These are phyloP conservation scores for Cactoblastis cactorum DNA, from an alignment of 2,888 invertebrate genomes.

Conservation along the genomic window DNA sequence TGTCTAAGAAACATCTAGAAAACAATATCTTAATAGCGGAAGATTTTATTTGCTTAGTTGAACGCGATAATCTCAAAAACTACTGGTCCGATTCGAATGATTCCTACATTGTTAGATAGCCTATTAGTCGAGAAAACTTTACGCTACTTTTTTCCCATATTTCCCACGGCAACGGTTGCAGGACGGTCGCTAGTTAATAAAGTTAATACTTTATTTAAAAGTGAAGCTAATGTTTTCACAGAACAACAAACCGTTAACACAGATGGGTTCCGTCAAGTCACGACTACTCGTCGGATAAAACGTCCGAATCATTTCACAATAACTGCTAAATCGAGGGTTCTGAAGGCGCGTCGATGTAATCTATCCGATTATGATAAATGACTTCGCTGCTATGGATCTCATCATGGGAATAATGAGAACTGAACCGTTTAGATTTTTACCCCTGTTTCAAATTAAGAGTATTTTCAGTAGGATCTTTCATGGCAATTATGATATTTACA, in stretches of 20 bases:
- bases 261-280: neutral
- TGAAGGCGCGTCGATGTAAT: constrained; percentile 70
- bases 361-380: constrained; percentile 76
- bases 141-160: too few relatives aligned
- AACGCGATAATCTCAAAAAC: too few relatives aligned
- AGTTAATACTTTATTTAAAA: neutral
- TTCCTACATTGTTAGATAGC: too few relatives aligned
- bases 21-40: too few relatives aligned
- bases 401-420: neutral
- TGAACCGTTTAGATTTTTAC: neutral
- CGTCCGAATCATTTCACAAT: constrained; percentile 47
- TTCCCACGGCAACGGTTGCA: too few relatives aligned
- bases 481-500: too few relatives aligned
- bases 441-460: neutral
- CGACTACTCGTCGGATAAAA: constrained; percentile 1
- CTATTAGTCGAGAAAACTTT: too few relatives aligned
- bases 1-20: too few relatives aligned
- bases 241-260: neutral
- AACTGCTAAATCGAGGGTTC: constrained; percentile 75
- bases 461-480: neutral
- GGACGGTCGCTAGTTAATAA: too few relatives aligned
- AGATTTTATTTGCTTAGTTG: too few relatives aligned
- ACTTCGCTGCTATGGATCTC: constrained; percentile 29
- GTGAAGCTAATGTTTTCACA: neutral
- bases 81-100: too few relatives aligned